Evolutionary conservation across 2,797 vertebrate genomes (phyloP).

Genomic region (Dendrocincla tyrannina): DNA sequence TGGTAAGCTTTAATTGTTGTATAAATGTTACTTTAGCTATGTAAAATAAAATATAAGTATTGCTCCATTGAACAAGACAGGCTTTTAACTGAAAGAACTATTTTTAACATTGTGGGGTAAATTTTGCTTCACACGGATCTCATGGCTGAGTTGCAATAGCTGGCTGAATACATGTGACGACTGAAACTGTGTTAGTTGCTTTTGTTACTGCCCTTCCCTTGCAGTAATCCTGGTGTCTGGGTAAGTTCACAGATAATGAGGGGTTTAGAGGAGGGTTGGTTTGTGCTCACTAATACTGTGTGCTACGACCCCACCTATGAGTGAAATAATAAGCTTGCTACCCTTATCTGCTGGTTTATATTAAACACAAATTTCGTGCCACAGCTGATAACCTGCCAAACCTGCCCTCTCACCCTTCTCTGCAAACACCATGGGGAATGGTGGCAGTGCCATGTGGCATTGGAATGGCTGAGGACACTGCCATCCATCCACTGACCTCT

Average conservation of each 20-base stretch:
- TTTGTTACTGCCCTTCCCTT: background rate
- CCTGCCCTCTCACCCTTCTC: background rate
- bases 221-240: background rate
- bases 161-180: background rate
- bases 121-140: background rate
- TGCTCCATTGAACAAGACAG: conserved; percentile 23
- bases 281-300: background rate
- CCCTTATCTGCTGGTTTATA: background rate
- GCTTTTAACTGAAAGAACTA: conserved; percentile 1
- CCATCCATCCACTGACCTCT: background rate
- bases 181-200: background rate
- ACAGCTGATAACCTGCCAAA: background rate
- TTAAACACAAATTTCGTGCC: background rate
- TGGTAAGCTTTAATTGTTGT: conserved; percentile 78
- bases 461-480: background rate
- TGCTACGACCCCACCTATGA: background rate
- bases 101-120: background rate
- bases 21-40: conserved; percentile 53
- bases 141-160: background rate
- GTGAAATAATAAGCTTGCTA: background rate
- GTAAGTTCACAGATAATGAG: background rate
- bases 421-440: background rate
- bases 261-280: background rate
- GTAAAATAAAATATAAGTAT: conserved; percentile 37
- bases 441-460: background rate